Evolutionary conservation across 2,797 vertebrate genomes (phyloP).

Genomic region (Pipistrellus pipistrellus): DNA sequence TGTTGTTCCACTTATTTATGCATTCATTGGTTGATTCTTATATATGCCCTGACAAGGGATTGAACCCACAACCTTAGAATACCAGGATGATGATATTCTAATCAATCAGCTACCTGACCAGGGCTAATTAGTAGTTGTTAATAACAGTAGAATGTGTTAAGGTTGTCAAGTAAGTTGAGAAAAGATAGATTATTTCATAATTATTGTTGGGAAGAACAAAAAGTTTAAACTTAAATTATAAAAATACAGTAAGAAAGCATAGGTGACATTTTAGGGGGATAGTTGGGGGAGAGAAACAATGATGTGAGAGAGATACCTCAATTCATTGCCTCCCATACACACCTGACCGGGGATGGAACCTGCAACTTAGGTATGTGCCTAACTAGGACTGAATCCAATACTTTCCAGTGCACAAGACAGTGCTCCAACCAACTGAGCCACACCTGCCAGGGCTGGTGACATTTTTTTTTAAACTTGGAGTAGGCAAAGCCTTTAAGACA

Average conservation of each 20-base stretch:
- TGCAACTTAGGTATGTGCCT: not conserved
- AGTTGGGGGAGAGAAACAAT: not conserved
- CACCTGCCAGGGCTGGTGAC: not conserved
- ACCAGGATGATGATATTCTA: not conserved
- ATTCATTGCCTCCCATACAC: not conserved
- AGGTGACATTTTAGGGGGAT: not conserved
- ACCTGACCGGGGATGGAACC: not conserved
- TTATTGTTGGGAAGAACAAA: constrained; percentile 42
- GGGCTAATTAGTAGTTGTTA: not conserved
- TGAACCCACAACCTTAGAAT: not conserved
- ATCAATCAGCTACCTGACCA: not conserved
- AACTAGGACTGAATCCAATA: not conserved
- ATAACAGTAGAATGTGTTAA: not conserved
- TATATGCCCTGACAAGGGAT: not conserved
- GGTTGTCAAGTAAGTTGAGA: not conserved
- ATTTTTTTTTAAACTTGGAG: not conserved
- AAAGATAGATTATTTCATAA: not conserved
- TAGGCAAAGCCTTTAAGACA: not conserved
- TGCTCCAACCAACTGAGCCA: not conserved
- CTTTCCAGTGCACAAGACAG: not conserved
- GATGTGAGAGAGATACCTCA: not conserved
- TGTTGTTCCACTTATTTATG: not conserved
- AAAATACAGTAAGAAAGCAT: not conserved
- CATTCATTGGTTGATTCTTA: not conserved
- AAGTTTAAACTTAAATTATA: constrained; percentile 46